Evolutionary conservation across 1,140 invertebrate genomes (phyloP), one percentile per base, ranked within the genome.

Genomic region (Hycleus phaleratus): DNA sequence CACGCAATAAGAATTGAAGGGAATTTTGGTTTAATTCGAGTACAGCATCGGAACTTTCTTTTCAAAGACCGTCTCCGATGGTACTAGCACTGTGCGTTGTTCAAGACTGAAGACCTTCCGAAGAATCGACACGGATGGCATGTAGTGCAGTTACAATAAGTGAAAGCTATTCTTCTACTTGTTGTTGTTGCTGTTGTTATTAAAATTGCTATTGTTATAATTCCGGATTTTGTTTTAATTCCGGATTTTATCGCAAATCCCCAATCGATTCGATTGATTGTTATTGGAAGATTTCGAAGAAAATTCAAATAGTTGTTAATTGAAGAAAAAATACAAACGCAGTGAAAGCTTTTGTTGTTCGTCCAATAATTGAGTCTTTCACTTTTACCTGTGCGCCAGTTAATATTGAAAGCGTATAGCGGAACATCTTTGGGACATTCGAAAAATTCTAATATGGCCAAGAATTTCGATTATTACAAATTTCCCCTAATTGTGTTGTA

Each of bases 291-390:
- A 32, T 32, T 32, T 32, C 7, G 32, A 32, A 5, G 0, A 32
- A 18, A 18, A 18, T 18, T 12, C 32, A 32, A 7, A 32, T 3
- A 32, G 32, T 32, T 32, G 32, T 32, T 32, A 32, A 32, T 32
- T 32, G 32, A 32, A 5, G 4, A 32, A 32, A 7, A 5, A 7
- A 32, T 32, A 32, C 0, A 3, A 32, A 18, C 57, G 44, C 48
- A 64, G 62, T 64, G 62, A 64, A 64, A 64, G 62, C 62, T 58
- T 26, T 60, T 60, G 62, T 63, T 60, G 53, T 59, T 60, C 54
- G 9, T 45, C 11, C 55, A 52, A 53, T 56, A 32, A 32, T 49
- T 10, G 42, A 24, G 24, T 62, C 60, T 62, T 64, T 64, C 63
- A 64, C 63, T 64, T 64, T 64, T 64, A 62, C 63, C 50, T 43